These are phyloP conservation scores for Phalera bucephala DNA, from an alignment of 2,888 invertebrate species.

Conservation along the genomic window DNA sequence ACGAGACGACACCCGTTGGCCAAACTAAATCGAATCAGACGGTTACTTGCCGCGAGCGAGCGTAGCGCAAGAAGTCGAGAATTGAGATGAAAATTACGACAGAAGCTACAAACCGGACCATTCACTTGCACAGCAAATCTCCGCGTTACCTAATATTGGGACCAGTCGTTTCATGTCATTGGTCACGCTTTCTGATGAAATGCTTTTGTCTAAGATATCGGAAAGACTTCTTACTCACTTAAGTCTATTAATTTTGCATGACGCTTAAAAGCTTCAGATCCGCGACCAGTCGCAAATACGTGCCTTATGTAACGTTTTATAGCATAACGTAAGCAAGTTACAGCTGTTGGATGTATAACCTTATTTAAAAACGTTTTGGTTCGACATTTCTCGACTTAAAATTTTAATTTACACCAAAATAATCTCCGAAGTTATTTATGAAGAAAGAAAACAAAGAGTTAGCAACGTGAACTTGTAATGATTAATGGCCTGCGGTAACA, in stretches of 20 bases:
- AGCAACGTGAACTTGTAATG: slow-evolving; percentile 22
- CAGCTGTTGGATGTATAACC: background rate
- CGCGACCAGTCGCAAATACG: slow-evolving; percentile 56
- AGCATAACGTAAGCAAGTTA: background rate
- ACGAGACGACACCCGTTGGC: slow-evolving; percentile 48
- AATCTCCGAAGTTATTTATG: slow-evolving; percentile 19
- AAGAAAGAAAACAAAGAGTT: slow-evolving; percentile 22
- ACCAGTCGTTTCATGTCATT: slow-evolving; percentile 53
- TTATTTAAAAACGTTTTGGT: background rate
- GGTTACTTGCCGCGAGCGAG: slow-evolving; percentile 41
- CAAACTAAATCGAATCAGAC: slow-evolving; percentile 21
- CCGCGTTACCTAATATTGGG: slow-evolving; percentile 54
- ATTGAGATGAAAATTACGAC: slow-evolving; percentile 58
- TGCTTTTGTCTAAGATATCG: slow-evolving; percentile 39
- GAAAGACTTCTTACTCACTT: too few relatives aligned
- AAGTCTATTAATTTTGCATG: too few relatives aligned
- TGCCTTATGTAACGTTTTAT: slow-evolving; percentile 50
- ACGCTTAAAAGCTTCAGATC: too few relatives aligned
- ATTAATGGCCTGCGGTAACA: slow-evolving; percentile 34
- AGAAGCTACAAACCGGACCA: slow-evolving; percentile 51
- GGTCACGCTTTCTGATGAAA: slow-evolving; percentile 57
- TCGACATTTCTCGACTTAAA: background rate
- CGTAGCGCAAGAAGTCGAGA: slow-evolving; percentile 16
- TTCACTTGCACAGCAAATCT: slow-evolving; percentile 59
- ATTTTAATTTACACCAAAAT: background rate